Evolutionary conservation across 2,113 vertebrate genomes (phyloP).

Genomic region (Agapornis roseicollis): DNA sequence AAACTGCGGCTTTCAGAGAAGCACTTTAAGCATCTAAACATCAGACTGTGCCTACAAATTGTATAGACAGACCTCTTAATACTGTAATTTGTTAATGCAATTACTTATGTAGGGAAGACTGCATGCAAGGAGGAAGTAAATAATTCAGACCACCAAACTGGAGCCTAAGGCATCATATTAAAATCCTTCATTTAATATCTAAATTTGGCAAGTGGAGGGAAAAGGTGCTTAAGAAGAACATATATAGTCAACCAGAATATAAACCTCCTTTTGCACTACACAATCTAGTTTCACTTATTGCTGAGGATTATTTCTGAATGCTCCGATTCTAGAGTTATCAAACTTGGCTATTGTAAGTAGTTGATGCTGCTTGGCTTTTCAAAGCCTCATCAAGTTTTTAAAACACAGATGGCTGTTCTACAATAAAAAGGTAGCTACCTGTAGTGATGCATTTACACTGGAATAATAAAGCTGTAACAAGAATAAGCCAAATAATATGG

Average conservation of each 20-base stretch:
- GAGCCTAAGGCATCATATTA: constrained; percentile 17
- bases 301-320: constrained; percentile 47
- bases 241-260: not conserved
- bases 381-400: constrained; percentile 61
- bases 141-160: constrained; percentile 54
- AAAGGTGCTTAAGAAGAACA: constrained; percentile 19
- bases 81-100: constrained; percentile 44
- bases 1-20: constrained; percentile 40
- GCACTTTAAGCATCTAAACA: constrained; percentile 30
- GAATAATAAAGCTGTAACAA: constrained; percentile 41
- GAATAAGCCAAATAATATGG: not conserved
- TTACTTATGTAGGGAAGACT: constrained; percentile 46
- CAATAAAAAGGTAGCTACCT: constrained; percentile 47
- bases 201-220: not conserved
- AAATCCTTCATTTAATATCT: constrained; percentile 29
- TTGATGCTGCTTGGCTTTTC: constrained; percentile 45
- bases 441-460: constrained; percentile 33
- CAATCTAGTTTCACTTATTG: constrained; percentile 26
- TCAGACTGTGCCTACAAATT: constrained; percentile 35
- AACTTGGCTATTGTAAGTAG: constrained; percentile 44
- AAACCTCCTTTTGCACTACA: not conserved
- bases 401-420: constrained; percentile 63
- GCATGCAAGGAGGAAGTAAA: constrained; percentile 33
- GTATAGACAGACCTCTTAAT: constrained; percentile 52
- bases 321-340: constrained; percentile 41